These are phyloP conservation scores for Chloroceryle inda DNA, from an alignment of 2,797 vertebrate genomes.

Conservation along the genomic window DNA sequence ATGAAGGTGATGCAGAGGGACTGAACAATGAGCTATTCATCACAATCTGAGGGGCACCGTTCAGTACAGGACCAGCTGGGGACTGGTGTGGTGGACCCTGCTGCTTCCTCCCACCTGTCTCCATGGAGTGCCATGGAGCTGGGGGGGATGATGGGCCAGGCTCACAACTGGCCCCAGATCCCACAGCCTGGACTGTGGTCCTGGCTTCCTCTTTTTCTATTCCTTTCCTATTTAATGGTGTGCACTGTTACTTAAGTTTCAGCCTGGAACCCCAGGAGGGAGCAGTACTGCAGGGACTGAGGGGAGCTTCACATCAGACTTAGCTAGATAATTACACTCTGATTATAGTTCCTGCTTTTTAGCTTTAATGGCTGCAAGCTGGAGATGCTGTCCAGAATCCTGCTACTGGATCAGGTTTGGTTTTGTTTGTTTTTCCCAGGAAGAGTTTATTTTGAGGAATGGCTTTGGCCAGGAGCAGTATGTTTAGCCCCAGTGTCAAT, in stretches of 20 bases:
- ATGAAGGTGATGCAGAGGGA: constrained; percentile 16
- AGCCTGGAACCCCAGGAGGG: constrained; percentile 50
- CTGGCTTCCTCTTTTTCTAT: constrained; percentile 28
- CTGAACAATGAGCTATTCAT: constrained; percentile 4
- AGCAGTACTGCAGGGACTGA: constrained; percentile 58
- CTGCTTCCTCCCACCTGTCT: constrained; percentile 27
- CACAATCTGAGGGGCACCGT: background rate
- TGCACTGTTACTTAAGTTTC: constrained; percentile 70
- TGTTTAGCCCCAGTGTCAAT: background rate
- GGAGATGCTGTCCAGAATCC: background rate
- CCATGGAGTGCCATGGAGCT: constrained; percentile 27
- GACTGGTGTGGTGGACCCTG: background rate
- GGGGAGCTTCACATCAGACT: constrained; percentile 13
- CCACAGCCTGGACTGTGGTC: background rate
- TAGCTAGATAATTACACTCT: constrained; percentile 32
- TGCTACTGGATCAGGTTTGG: background rate
- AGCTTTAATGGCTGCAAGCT: constrained; percentile 8
- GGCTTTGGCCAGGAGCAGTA: background rate
- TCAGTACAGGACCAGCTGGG: background rate
- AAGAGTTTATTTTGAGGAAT: background rate
- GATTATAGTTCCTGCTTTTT: constrained; percentile 53
- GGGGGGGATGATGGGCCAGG: background rate
- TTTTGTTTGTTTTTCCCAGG: background rate
- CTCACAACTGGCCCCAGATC: background rate
- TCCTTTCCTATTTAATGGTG: constrained; percentile 19